Evolutionary conservation across 2,888 invertebrate genomes (phyloP), one percentile per base, ranked within the genome.

Genomic region (Apeira syringaria): DNA sequence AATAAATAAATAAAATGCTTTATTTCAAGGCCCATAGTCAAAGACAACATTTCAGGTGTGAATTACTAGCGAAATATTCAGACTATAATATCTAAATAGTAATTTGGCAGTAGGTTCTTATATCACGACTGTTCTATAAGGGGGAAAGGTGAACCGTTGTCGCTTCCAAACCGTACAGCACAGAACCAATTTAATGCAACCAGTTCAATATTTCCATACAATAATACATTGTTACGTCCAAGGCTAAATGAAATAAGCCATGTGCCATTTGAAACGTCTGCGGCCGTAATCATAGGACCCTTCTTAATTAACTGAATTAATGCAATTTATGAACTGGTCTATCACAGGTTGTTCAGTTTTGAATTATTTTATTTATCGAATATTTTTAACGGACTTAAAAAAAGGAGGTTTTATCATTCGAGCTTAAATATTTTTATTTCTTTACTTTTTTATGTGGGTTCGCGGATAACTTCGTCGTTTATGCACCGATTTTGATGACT

Each of bases 161-260:
- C 64, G 64, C 63, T 69, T 68, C 69, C 64, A 64, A 68, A 71
- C 62, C 61, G 59, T 65, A 62, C 60, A 59, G 68, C 65, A 64
- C 61, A 2, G 4, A n/a, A n/a, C n/a, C 64, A 69, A 71, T 68
- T 70, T 67, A 75, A 77, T 76, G 77, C 62, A 82, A 77, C 71
- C 74, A 71, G 79, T 71, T 56, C 82, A 75, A 76, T 77, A 86
- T 87, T 83, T 80, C 76, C 85, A 87, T 84, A 87, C 83, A 85
- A 86, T 84, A 76, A 77, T 71, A 76, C 77, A 80, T 81, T 81
- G 82, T 81, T 75, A 68, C 63, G 69, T 77, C 71, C 56, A 56
- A 66, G 63, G 66, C 68, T 82, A 83, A 85, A 82, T 80, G 77
- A 79, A 82, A 80, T 73, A 68, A 68, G 69, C 61, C 53, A 57